Conservation (phyloP, 64 coral and sea anemone species). For the Stichodactyla mertensii region DNA sequence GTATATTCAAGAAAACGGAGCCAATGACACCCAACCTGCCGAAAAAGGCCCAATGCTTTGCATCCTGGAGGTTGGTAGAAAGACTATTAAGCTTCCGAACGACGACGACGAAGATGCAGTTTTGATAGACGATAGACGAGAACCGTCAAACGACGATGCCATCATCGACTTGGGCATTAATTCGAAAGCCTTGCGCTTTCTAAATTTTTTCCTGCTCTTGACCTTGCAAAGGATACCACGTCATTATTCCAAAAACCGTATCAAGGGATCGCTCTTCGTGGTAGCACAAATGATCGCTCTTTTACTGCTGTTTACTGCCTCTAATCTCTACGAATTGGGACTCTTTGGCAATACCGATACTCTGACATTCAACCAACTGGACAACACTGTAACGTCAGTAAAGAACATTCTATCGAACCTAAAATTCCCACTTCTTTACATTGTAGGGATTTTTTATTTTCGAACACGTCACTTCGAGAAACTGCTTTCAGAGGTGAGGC, state of each 20-base stretch:
- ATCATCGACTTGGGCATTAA: constrained; percentile 37
- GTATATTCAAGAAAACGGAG: background rate
- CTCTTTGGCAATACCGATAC: constrained; percentile 34
- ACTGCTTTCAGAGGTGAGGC: constrained; percentile 36
- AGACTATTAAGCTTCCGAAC: background rate
- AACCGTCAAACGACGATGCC: constrained; percentile 33
- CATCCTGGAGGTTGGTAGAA: background rate
- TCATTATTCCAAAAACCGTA: background rate
- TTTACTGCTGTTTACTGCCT: background rate
- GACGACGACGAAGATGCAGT: constrained; percentile 27
- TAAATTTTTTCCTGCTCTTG: constrained; percentile 21
- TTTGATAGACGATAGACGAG: constrained; percentile 5
- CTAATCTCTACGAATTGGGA: constrained; percentile 41
- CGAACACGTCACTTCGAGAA: constrained; percentile 55
- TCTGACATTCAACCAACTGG: constrained; percentile 24
- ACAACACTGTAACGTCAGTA: constrained; percentile 37
- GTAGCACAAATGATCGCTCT: background rate
- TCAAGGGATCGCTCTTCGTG: background rate
- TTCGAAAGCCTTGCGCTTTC: constrained; percentile 6
- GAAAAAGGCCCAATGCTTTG: background rate
- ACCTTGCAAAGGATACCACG: constrained; percentile 45
- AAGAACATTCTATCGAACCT: constrained; percentile 51
- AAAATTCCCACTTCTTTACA: constrained; percentile 33
- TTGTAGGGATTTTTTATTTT: constrained; percentile 55
- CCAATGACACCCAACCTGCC: background rate